A percentile compares a stretch with the other conserved stretches of the same genome.
phyloP scores from a whole-genome alignment of 2,888 invertebrate species.

The Hololepta plana region DNA sequence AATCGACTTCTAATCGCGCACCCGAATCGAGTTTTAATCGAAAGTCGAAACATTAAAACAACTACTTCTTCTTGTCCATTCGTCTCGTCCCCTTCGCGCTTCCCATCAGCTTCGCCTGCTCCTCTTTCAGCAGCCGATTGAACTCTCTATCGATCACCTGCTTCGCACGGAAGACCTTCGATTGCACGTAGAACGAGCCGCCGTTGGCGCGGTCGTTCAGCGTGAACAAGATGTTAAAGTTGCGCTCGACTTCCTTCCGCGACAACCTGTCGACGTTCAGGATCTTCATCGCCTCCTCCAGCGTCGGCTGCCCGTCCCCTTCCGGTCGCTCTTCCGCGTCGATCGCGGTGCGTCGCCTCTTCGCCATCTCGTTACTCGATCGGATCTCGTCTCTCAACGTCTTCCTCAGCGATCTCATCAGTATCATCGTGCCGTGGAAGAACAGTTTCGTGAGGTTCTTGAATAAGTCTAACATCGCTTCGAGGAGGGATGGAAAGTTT shows the following conservation, averaged over 20 bases:
- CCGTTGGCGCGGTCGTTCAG: constrained; percentile 80
- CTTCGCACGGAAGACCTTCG: constrained; percentile 80
- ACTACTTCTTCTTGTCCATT: neutral
- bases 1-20: too few species aligned
- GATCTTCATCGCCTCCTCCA: constrained; percentile 74
- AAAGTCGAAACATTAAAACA: too few species aligned
- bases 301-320: constrained; percentile 13
- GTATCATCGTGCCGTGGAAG: constrained; percentile 12
- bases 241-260: constrained; percentile 40
- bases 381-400: constrained; percentile 65
- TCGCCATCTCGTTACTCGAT: constrained; percentile 63
- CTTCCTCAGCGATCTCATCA: constrained; percentile 13
- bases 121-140: too few species aligned
- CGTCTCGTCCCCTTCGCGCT: constrained; percentile 1
- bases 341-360: too few species aligned
- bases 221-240: constrained; percentile 68
- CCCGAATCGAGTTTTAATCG: too few species aligned
- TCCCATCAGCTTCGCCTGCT: constrained; percentile 5
- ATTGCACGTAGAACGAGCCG: constrained; percentile 90
- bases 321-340: neutral
- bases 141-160: constrained; percentile 64
- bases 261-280: constrained; percentile 59
- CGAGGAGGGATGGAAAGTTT: too few species aligned
- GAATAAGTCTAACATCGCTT: constrained; percentile 2
- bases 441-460: constrained; percentile 9